Evolutionary conservation across 2,888 invertebrate species (phyloP), one percentile per base, ranked within the genome.

Genomic region (Xestobium rufovillosum): DNA sequence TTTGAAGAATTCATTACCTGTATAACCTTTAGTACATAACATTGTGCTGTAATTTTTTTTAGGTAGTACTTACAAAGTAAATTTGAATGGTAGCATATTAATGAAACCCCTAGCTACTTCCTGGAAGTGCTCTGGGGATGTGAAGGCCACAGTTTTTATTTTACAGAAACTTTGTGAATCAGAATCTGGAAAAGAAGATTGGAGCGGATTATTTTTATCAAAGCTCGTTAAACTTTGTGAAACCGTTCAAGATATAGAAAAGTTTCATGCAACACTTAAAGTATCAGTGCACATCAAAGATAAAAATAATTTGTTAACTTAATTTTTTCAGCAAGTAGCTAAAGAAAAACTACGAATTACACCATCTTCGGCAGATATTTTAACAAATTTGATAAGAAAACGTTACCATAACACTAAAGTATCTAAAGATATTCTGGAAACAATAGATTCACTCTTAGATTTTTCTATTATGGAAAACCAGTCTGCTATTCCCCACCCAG

Each of bases 181-280:
- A 0, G 41, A 56, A 1, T 68, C 71, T 26, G 63, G 56, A 1
- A 65, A 65, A 14, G 68, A 69, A 25, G 76, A 78, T 50, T 72
- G 76, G 63, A 59, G 72, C 0, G 78, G 78, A 0, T 59, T 71
- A 34, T 71, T 78, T 43, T 51, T 80, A 2, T 61, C 71, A 33
- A 59, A 63, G 3, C 65, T 74, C 41, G 62, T 73, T 41, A 59
- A 61, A 2, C 60, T 67, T 28, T 70, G 66, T 39, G 69, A 66
- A 33, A 50, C 65, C 1, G 64, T n/a, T n/a, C n/a, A n/a, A n/a
- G n/a, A n/a, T n/a, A n/a, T n/a, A n/a, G n/a, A n/a, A n/a, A n/a
- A n/a, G n/a, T n/a, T n/a, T n/a, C n/a, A n/a, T n/a, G n/a, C n/a
- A n/a, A n/a, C n/a, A n/a, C n/a, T n/a, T n/a, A n/a, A n/a, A n/a